Percentiles rank a stretch among this genome's conserved stretches.
Conservation (phyloP, 1,140 invertebrate genomes). For the Papilio machaon region DNA sequence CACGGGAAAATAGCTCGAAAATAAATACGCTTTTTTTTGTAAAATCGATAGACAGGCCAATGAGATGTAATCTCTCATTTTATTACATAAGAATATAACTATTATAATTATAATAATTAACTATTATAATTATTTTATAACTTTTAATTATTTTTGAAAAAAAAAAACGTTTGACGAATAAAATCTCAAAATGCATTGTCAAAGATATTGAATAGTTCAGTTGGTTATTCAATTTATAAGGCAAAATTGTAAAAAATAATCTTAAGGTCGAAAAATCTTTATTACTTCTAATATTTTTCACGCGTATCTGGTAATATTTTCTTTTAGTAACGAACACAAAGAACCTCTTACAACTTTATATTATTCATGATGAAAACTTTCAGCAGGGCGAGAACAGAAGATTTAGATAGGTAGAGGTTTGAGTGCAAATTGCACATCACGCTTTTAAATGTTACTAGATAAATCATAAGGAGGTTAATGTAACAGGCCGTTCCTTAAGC, state of each 20-base stretch:
- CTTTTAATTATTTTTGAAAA: too few species aligned
- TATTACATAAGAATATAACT: neutral
- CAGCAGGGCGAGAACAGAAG: neutral
- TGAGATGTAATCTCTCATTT: neutral
- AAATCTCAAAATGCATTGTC: too few species aligned
- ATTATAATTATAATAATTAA: too few species aligned
- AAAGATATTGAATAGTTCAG: too few species aligned
- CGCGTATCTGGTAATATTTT: neutral
- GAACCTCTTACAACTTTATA: conserved; percentile 18
- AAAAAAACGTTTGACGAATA: too few species aligned
- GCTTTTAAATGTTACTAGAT: neutral
- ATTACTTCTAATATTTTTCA: neutral
- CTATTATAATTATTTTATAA: too few species aligned
- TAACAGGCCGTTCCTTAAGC: neutral
- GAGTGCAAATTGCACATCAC: neutral
- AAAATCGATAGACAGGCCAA: neutral
- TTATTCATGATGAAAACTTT: conserved; percentile 18
- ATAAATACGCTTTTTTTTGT: neutral
- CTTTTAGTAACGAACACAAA: neutral
- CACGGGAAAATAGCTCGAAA: neutral
- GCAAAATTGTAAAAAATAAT: too few species aligned
- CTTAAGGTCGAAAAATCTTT: too few species aligned
- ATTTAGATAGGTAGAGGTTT: neutral
- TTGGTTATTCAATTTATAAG: too few species aligned
- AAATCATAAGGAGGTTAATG: neutral